Evolutionary conservation across 2,113 vertebrate genomes (phyloP).

Genomic region (Halcyon malimbica): DNA sequence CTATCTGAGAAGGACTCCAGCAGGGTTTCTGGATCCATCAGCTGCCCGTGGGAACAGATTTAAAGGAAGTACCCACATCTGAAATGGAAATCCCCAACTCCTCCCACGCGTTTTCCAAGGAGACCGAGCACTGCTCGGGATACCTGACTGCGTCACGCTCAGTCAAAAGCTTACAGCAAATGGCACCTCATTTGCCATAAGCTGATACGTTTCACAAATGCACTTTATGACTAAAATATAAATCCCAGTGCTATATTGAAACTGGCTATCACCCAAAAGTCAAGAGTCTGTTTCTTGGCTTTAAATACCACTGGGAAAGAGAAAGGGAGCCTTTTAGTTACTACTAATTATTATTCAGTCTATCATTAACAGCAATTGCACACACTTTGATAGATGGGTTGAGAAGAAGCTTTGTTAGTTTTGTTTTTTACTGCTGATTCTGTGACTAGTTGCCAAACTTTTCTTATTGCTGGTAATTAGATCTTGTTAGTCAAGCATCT

Average conservation of each 20-base stretch:
- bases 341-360: conserved; percentile 15
- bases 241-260: background rate
- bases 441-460: conserved; percentile 54
- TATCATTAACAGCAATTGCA: conserved; percentile 21
- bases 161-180: background rate
- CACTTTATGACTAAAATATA: background rate
- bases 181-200: background rate
- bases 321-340: background rate
- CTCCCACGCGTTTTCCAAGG: background rate
- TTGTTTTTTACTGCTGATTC: background rate
- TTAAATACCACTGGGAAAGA: background rate
- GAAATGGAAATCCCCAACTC: conserved; percentile 14
- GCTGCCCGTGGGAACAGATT: background rate
- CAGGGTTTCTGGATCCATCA: background rate
- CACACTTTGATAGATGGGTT: background rate
- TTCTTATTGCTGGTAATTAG: conserved; percentile 13
- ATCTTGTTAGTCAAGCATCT: background rate
- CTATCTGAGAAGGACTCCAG: background rate
- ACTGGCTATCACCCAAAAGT: background rate
- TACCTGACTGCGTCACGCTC: accelerated
- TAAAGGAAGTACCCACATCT: background rate
- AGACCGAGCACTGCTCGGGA: background rate
- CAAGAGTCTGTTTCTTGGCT: background rate
- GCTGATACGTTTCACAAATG: background rate
- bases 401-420: background rate